A percentile compares a stretch with the other conserved stretches of the same genome.
These are phyloP conservation scores for Epinephelus moara DNA, from an alignment of 2,113 vertebrate genomes.

Conservation along the genomic window DNA sequence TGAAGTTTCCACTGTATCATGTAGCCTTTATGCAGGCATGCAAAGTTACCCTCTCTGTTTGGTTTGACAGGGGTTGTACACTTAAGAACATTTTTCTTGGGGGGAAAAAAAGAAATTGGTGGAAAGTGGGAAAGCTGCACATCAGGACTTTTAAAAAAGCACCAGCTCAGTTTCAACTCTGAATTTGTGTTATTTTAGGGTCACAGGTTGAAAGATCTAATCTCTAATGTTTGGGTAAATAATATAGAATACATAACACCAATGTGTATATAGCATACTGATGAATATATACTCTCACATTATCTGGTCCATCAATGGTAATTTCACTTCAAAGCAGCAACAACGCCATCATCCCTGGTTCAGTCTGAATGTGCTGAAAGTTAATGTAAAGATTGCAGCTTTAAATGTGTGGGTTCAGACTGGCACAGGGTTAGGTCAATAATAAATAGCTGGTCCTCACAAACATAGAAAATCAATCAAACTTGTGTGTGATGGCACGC, in stretches of 20 bases:
- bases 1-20: background rate
- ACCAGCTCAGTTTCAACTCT: background rate
- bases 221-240: too few species aligned
- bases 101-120: background rate
- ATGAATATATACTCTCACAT: too few species aligned
- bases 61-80: too few species aligned
- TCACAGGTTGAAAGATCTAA: too few species aligned
- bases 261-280: too few species aligned
- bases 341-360: background rate
- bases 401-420: background rate
- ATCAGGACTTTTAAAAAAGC: background rate
- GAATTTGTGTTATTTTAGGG: background rate
- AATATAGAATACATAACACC: too few species aligned
- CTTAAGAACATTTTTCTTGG: too few species aligned
- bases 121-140: background rate
- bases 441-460: background rate
- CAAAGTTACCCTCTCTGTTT: too few species aligned
- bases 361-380: background rate
- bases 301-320: too few species aligned
- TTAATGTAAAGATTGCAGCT: background rate
- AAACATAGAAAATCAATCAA: background rate
- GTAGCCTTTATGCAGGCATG: too few species aligned
- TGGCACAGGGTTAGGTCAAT: background rate
- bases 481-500: conserved; percentile 11
- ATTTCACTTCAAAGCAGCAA: too few species aligned